These are phyloP conservation scores for Standfussiana lucernea DNA, from an alignment of 2,888 invertebrate species.

Conservation along the genomic window DNA sequence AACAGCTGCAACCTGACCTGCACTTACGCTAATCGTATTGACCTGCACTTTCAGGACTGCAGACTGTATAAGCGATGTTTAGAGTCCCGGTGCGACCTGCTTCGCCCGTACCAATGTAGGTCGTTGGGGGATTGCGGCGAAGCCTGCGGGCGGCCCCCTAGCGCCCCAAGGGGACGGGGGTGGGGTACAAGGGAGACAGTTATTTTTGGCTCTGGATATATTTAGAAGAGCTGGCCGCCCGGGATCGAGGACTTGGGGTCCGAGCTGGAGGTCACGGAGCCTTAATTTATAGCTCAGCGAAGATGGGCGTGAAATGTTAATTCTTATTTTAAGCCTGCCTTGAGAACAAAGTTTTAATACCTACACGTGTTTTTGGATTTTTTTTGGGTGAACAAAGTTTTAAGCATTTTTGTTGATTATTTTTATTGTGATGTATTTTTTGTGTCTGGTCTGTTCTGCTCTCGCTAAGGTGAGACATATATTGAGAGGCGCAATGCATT, in stretches of 20 bases:
- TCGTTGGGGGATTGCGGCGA: conserved; percentile 68
- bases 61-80: conserved; percentile 50
- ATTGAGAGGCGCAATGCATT: neutral
- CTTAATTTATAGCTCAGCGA: conserved; percentile 49
- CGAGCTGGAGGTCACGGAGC: conserved; percentile 67
- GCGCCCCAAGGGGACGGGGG: conserved; percentile 35
- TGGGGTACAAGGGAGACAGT: conserved; percentile 59
- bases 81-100: conserved; percentile 56
- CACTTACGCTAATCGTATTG: conserved; percentile 29
- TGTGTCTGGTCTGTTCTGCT: neutral
- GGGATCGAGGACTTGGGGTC: conserved; percentile 73
- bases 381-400: neutral
- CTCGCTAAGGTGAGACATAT: conserved; percentile 13
- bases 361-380: neutral
- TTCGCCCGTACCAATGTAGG: conserved; percentile 71
- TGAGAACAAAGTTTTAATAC: conserved; percentile 34
- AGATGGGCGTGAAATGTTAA: conserved; percentile 56
- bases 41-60: conserved; percentile 48
- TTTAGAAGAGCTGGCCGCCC: conserved; percentile 81
- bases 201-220: conserved; percentile 84
- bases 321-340: conserved; percentile 51
- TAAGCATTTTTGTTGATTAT: conserved; percentile 11
- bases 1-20: neutral
- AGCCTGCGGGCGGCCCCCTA: conserved; percentile 52
- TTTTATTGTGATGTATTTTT: neutral